phyloP scores from a whole-genome alignment of 2,113 vertebrate species.

The Hippocampus mohnikei region DNA sequence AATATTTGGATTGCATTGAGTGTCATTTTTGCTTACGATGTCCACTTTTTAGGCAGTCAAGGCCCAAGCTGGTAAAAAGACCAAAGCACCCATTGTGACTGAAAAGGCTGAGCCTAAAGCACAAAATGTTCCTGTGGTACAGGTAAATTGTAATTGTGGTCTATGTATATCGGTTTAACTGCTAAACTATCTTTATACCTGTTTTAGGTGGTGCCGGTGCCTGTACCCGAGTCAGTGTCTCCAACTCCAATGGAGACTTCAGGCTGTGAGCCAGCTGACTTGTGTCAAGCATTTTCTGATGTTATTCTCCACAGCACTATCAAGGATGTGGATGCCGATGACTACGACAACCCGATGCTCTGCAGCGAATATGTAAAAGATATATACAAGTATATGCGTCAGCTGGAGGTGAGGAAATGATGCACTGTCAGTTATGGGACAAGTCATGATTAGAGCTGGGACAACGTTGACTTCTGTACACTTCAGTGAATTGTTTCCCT shows the following conservation, averaged over 20 bases:
- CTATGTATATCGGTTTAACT: not conserved
- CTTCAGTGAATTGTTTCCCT: too few species aligned
- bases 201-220: slow-evolving; percentile 9
- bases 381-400: slow-evolving; percentile 80
- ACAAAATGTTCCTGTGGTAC: slow-evolving; percentile 32
- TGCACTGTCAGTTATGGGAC: too few species aligned
- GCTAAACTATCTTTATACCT: not conserved
- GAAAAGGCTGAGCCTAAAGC: slow-evolving; percentile 33
- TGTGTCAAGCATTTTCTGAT: slow-evolving; percentile 80
- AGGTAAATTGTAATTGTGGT: slow-evolving; percentile 34
- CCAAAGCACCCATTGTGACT: slow-evolving; percentile 33
- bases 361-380: slow-evolving; percentile 83
- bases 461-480: not conserved
- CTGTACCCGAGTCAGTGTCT: slow-evolving; percentile 44
- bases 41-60: slow-evolving; percentile 45
- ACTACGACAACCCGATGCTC: slow-evolving; percentile 74
- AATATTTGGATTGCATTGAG: not conserved
- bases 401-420: slow-evolving; percentile 73
- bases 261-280: slow-evolving; percentile 62
- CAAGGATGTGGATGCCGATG: slow-evolving; percentile 76
- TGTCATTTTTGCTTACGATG: not conserved
- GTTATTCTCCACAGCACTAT: slow-evolving; percentile 71
- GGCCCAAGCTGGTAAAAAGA: slow-evolving; percentile 46
- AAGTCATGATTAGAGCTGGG: not conserved
- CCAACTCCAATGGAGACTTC: slow-evolving; percentile 72